Evolutionary conservation across 1,140 invertebrate species (phyloP).

Genomic region (Phthorimaea operculella): DNA sequence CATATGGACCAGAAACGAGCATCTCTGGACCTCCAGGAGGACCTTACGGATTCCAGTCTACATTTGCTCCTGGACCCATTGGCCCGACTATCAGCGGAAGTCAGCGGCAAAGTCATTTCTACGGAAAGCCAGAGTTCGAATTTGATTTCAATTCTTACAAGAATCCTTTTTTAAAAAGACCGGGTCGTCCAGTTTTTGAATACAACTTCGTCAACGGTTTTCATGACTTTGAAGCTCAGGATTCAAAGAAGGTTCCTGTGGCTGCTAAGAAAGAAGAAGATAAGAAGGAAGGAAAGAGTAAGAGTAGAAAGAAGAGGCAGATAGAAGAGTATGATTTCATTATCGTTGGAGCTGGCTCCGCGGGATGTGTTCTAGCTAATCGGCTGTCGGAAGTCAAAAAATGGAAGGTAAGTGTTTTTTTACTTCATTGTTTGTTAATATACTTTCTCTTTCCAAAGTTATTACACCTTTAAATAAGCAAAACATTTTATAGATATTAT

Average conservation of each 20-base stretch:
- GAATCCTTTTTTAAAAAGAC: slow-evolving; percentile 10
- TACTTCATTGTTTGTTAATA: neutral
- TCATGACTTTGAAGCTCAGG: slow-evolving; percentile 25
- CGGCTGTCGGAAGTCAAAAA: slow-evolving; percentile 55
- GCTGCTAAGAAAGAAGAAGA: slow-evolving; percentile 17
- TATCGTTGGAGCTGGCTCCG: slow-evolving; percentile 54
- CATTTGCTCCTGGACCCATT: neutral
- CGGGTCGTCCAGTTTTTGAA: slow-evolving; percentile 19
- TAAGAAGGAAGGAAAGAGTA: slow-evolving; percentile 19
- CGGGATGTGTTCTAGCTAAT: slow-evolving; percentile 53
- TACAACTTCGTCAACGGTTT: slow-evolving; percentile 24
- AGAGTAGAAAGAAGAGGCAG: slow-evolving; percentile 23
- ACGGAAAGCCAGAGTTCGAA: neutral
- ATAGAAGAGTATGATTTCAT: slow-evolving; percentile 49
- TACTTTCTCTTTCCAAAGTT: too few relatives aligned
- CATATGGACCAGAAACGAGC: neutral
- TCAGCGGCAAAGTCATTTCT: slow-evolving; percentile 6
- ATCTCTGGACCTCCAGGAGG: neutral
- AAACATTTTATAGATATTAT: too few relatives aligned
- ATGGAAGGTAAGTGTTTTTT: slow-evolving; percentile 44
- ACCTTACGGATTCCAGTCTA: neutral
- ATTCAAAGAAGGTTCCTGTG: slow-evolving; percentile 28
- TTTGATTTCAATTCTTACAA: neutral
- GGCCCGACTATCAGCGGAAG: neutral
- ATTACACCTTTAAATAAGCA: too few relatives aligned